Percentiles rank a stretch among this genome's conserved stretches.
Conservation (phyloP, 2,113 vertebrate genomes). For the Corythoichthys intestinalis region DNA sequence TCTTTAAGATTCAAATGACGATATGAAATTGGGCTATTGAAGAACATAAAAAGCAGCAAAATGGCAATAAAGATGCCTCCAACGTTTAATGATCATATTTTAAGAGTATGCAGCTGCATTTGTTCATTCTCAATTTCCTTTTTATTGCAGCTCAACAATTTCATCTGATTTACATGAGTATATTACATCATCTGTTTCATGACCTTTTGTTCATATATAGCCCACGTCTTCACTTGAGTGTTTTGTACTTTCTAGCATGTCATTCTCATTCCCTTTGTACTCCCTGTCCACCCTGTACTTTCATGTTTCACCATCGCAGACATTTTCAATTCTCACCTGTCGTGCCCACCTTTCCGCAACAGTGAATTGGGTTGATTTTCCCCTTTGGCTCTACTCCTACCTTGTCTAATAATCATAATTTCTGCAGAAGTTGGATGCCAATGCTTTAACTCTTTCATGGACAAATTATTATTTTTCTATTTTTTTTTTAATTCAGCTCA, state of each 20-base stretch:
- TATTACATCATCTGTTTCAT: background rate
- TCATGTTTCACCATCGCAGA: slow-evolving; percentile 31
- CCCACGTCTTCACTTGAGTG: slow-evolving; percentile 7
- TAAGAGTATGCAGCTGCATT: background rate
- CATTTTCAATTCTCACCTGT: slow-evolving; percentile 54
- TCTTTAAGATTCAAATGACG: background rate
- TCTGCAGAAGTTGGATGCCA: too few species aligned
- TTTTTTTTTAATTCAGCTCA: too few species aligned
- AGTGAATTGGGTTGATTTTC: slow-evolving; percentile 20
- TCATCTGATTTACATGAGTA: slow-evolving; percentile 4
- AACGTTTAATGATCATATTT: background rate
- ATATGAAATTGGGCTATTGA: background rate
- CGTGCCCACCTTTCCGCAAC: slow-evolving; percentile 23
- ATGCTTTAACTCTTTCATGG: too few species aligned
- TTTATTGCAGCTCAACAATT: background rate
- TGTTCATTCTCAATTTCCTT: background rate
- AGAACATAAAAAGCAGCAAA: background rate
- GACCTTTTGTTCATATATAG: background rate
- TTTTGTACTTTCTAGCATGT: slow-evolving; percentile 20
- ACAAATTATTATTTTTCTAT: too few species aligned
- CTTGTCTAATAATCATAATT: slow-evolving; percentile 10
- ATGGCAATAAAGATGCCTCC: background rate
- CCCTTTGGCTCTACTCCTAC: background rate
- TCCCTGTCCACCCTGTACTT: slow-evolving; percentile 35
- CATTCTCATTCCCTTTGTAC: slow-evolving; percentile 28